Conservation (phyloP, 2,113 vertebrate species). For the Phocoena phocoena region DNA sequence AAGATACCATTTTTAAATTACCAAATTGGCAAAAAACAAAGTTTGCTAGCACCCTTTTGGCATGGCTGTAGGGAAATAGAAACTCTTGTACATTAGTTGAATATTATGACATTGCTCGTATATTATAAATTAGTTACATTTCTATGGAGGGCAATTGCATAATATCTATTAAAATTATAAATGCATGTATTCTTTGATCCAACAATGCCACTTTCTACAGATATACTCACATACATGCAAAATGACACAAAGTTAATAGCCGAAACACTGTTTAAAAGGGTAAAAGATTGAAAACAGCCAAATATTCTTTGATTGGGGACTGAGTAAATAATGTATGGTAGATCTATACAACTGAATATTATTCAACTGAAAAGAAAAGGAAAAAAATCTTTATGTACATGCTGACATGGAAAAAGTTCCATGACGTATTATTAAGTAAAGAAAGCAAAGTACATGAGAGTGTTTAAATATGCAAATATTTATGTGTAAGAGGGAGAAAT, state of each 20-base stretch:
- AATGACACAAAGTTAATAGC: background rate
- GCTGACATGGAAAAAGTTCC: background rate
- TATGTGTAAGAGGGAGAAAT: background rate
- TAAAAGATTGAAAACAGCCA: background rate
- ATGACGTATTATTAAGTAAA: background rate
- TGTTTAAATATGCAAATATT: background rate
- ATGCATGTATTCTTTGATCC: background rate
- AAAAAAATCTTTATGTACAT: background rate
- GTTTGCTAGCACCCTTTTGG: background rate
- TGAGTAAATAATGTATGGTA: background rate
- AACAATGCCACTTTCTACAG: background rate
- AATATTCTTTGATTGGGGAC: background rate
- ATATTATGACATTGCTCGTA: background rate
- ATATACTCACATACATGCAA: background rate
- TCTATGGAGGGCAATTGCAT: background rate
- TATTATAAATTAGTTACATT: background rate
- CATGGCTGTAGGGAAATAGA: background rate
- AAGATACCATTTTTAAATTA: background rate
- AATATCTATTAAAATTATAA: background rate
- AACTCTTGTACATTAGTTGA: background rate
- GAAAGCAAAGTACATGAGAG: background rate
- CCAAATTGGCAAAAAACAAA: background rate
- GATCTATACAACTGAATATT: background rate
- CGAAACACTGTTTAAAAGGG: constrained; percentile 1
- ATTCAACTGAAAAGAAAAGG: background rate